Evolutionary conservation across 2,888 invertebrate genomes (phyloP).

Genomic region (Spisula solida): DNA sequence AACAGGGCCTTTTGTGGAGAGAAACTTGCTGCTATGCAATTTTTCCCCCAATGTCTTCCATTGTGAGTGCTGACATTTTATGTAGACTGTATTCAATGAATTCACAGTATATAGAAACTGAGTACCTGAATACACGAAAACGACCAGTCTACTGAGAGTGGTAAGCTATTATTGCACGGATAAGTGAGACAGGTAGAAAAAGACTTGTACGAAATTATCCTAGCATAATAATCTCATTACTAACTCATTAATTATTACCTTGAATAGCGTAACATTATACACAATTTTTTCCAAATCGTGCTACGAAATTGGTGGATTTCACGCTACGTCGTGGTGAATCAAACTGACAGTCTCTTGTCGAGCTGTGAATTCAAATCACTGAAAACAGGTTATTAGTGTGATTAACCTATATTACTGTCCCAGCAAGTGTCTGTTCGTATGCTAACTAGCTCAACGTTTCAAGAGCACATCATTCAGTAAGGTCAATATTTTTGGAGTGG

Average conservation of each 20-base stretch:
- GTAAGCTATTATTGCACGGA: constrained; percentile 2
- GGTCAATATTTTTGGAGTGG: not conserved
- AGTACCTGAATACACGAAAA: not conserved
- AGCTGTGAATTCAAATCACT: not conserved
- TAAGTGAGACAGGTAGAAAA: not conserved
- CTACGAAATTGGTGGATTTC: not conserved
- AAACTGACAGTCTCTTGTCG: constrained; percentile 19
- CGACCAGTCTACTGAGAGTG: not conserved
- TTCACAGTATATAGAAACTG: not conserved
- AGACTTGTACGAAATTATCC: constrained; percentile 39
- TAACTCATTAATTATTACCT: constrained; percentile 58
- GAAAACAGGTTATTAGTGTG: constrained; percentile 18
- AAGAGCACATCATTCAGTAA: not conserved
- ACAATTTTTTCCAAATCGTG: not conserved
- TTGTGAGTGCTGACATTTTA: constrained; percentile 21
- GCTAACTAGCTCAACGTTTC: not conserved
- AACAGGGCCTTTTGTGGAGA: constrained; percentile 27
- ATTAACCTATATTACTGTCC: constrained; percentile 7
- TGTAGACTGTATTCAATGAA: constrained; percentile 2
- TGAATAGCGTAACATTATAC: constrained; percentile 51
- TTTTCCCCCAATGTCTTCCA: not conserved
- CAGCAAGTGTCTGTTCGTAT: not conserved
- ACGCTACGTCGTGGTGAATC: constrained; percentile 1
- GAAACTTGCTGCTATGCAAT: not conserved
- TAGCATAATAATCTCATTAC: constrained; percentile 57